These are phyloP conservation scores for Prinia subflava DNA, from an alignment of 2,113 vertebrate species.

Conservation along the genomic window DNA sequence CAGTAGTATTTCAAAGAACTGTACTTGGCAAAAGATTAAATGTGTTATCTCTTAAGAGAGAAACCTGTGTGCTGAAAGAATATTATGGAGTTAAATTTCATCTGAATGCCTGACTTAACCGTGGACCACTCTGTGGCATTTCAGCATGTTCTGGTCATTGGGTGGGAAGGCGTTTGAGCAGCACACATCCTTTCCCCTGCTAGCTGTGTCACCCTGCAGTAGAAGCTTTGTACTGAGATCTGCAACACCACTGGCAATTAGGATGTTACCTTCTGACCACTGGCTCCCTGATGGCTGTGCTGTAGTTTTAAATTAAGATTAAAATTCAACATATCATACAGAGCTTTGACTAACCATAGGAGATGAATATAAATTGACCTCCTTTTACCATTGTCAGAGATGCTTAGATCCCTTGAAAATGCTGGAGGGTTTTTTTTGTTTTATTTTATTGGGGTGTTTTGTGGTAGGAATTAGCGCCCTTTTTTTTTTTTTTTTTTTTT, in stretches of 20 bases:
- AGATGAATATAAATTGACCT: not conserved
- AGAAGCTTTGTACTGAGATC: not conserved
- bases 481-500: not conserved
- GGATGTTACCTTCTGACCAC: not conserved
- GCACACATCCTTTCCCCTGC: not conserved
- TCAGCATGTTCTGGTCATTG: not conserved
- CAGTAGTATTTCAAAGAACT: not conserved
- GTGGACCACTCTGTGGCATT: not conserved
- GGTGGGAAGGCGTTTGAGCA: not conserved
- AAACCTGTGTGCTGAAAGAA: not conserved
- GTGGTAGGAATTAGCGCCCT: not conserved
- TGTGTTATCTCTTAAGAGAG: not conserved
- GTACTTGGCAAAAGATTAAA: not conserved
- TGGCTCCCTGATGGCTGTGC: not conserved
- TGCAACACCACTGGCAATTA: not conserved
- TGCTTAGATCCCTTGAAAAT: not conserved
- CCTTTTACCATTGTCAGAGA: not conserved
- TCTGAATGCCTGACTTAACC: not conserved
- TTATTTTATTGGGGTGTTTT: not conserved
- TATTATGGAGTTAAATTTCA: not conserved
- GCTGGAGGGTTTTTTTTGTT: rapidly evolving
- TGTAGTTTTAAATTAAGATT: not conserved
- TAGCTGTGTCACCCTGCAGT: not conserved
- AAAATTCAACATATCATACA: not conserved
- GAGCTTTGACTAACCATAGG: not conserved